phyloP scores from a whole-genome alignment of 2,113 vertebrate species.

The Melanotaenia duboulayi region DNA sequence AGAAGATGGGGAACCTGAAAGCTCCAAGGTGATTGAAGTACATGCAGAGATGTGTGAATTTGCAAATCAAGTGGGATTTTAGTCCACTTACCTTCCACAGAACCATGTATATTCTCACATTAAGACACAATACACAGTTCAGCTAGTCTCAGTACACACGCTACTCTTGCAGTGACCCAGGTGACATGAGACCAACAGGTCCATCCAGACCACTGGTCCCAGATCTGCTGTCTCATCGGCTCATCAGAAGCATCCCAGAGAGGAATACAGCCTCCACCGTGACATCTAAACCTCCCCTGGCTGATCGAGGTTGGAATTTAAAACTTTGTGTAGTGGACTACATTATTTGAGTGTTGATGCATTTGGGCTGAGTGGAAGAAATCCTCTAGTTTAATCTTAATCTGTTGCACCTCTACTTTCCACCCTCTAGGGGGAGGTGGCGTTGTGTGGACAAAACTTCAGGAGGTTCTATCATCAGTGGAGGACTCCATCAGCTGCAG shows the following conservation, averaged over 20 bases:
- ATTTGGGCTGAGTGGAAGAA: neutral
- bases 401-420: conserved; percentile 5
- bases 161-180: conserved; percentile 72
- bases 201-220: conserved; percentile 62
- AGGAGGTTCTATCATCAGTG: conserved; percentile 85
- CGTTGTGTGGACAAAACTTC: conserved; percentile 83
- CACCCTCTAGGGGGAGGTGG: conserved; percentile 46
- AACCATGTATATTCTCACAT: neutral
- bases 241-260: conserved; percentile 45
- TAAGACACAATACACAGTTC: neutral
- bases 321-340: neutral
- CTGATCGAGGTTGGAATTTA: conserved; percentile 50
- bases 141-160: neutral
- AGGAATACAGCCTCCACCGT: conserved; percentile 28
- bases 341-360: conserved; percentile 2
- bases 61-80: conserved; percentile 1
- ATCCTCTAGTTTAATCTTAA: too few relatives aligned
- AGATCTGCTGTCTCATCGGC: conserved; percentile 60
- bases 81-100: neutral
- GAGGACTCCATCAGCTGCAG: conserved; percentile 84
- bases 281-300: conserved; percentile 44
- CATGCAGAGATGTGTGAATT: neutral
- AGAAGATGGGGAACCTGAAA: conserved; percentile 79
- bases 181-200: conserved; percentile 46
- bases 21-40: conserved; percentile 69